Evolutionary conservation across 2,113 vertebrate genomes (phyloP).

Genomic region (Alouatta palliata): DNA sequence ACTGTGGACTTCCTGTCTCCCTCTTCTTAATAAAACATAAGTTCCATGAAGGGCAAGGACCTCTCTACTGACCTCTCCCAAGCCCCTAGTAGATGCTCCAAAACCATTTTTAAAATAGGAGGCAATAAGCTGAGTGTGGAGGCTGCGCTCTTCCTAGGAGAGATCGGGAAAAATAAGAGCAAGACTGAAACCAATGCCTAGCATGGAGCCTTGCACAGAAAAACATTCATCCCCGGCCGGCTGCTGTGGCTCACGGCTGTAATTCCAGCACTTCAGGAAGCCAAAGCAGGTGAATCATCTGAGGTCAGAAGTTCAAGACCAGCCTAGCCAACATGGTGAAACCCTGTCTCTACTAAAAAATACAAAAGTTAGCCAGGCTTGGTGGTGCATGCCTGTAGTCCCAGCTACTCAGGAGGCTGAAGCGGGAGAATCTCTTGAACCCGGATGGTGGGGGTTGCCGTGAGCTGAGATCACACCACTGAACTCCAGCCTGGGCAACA

Average conservation of each 20-base stretch:
- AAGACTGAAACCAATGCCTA: background rate
- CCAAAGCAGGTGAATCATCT: too few species aligned
- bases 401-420: too few species aligned
- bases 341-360: too few species aligned
- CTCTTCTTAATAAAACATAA: constrained; percentile 31
- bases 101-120: background rate
- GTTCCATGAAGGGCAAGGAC: constrained; percentile 19
- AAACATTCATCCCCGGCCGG: background rate
- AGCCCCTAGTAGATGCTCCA: background rate
- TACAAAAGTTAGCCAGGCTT: too few species aligned
- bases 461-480: too few species aligned
- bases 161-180: background rate
- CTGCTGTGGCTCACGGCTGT: rapidly evolving
- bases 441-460: too few species aligned
- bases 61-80: background rate
- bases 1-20: constrained; percentile 18
- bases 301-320: too few species aligned
- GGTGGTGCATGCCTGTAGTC: too few species aligned
- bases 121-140: background rate
- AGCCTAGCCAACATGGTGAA: too few species aligned
- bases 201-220: rapidly evolving
- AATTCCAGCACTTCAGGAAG: too few species aligned
- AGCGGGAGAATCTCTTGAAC: too few species aligned
- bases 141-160: background rate
- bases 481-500: too few species aligned